Conservation (phyloP, 2,888 invertebrate species). For the Rapana venosa region DNA sequence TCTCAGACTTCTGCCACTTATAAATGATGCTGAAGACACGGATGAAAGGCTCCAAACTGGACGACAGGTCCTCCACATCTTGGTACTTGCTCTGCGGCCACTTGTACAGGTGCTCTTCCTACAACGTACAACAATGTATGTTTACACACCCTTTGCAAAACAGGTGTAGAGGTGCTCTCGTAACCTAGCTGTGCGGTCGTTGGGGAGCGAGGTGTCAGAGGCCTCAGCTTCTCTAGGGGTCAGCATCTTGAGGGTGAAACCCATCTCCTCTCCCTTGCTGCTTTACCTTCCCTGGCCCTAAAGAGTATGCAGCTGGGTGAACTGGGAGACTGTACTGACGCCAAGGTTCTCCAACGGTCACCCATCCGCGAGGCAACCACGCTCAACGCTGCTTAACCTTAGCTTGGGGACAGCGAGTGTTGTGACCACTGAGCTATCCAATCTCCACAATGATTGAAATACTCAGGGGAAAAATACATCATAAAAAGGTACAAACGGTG, state of each 20-base stretch:
- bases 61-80: constrained; percentile 86
- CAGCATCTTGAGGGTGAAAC: background rate
- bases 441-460: too few species aligned
- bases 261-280: background rate
- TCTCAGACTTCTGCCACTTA: constrained; percentile 89
- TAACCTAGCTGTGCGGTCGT: background rate
- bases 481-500: too few species aligned
- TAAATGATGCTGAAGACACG: constrained; percentile 81
- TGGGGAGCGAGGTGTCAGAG: background rate
- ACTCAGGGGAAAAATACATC: too few species aligned
- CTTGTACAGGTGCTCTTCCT: constrained; percentile 91
- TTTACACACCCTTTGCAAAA: too few species aligned
- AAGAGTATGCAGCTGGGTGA: background rate
- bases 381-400: too few species aligned
- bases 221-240: background rate
- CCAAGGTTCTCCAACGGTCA: too few species aligned
- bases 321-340: too few species aligned
- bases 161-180: background rate
- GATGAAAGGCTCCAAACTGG: constrained; percentile 82
- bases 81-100: constrained; percentile 87
- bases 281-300: background rate
- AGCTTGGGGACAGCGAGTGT: too few species aligned
- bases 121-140: background rate
- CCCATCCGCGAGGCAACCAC: too few species aligned
- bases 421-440: too few species aligned